Percentiles rank a stretch among this genome's conserved stretches.
Evolutionary conservation across 2,888 invertebrate genomes (phyloP).

Genomic region (Listrodromus nycthemerus): DNA sequence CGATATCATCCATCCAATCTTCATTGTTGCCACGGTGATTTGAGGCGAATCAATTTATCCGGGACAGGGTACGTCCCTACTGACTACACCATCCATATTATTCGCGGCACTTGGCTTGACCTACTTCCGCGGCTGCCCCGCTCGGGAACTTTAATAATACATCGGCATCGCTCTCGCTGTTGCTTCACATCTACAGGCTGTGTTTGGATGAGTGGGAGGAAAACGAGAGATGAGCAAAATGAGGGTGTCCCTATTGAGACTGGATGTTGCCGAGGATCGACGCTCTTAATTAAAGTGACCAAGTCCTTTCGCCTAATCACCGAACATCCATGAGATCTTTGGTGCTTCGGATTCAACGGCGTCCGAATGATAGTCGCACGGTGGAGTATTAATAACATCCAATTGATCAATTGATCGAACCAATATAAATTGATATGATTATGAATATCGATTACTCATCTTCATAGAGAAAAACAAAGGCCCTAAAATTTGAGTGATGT

Average conservation of each 20-base stretch:
- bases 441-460: background rate
- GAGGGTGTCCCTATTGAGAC: background rate
- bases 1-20: slow-evolving; percentile 20
- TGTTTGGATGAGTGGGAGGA: background rate
- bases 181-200: background rate
- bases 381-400: background rate
- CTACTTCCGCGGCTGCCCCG: slow-evolving; percentile 39
- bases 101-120: slow-evolving; percentile 43
- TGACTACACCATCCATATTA: slow-evolving; percentile 16
- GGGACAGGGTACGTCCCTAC: slow-evolving; percentile 65
- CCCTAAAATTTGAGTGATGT: background rate
- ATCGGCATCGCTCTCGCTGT: slow-evolving; percentile 34
- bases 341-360: background rate
- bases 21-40: slow-evolving; percentile 76
- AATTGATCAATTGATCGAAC: background rate
- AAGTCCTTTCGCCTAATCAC: background rate
- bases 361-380: background rate
- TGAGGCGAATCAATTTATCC: slow-evolving; percentile 76
- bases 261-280: background rate
- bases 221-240: slow-evolving; percentile 7
- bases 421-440: background rate
- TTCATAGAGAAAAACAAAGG: background rate
- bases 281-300: background rate
- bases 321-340: background rate
- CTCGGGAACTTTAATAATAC: slow-evolving; percentile 54